A percentile compares a stretch with the other conserved stretches of the same genome.
Evolutionary conservation across 2,888 invertebrate genomes (phyloP).

Genomic region (Alitta virens): DNA sequence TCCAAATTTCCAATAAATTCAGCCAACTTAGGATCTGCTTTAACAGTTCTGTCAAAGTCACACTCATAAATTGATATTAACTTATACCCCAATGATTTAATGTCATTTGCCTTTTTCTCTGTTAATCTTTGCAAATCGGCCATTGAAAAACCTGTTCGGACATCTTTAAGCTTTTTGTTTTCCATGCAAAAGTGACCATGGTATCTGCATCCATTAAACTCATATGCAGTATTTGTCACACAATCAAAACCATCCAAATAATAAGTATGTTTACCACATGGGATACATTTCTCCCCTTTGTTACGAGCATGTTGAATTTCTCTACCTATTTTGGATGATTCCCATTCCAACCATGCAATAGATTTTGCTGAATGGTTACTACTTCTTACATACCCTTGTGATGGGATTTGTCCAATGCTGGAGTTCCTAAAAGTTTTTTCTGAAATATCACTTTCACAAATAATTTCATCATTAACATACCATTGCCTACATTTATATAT

Average conservation of each 20-base stretch:
- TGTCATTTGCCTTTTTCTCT: background rate
- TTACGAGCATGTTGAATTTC: background rate
- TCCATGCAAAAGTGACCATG: too few relatives aligned
- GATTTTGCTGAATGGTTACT: background rate
- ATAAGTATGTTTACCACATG: background rate
- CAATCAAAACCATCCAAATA: too few relatives aligned
- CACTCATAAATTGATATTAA: constrained; percentile 3
- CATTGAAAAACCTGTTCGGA: background rate
- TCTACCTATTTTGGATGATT: background rate
- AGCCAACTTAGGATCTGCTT: background rate
- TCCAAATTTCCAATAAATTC: background rate
- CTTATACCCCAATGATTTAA: background rate
- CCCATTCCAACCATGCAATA: background rate
- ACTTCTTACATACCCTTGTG: too few relatives aligned
- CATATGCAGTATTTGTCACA: too few relatives aligned
- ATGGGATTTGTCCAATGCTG: too few relatives aligned
- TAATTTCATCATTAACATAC: too few relatives aligned
- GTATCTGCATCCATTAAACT: too few relatives aligned
- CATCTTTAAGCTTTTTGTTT: background rate
- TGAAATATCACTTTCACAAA: too few relatives aligned
- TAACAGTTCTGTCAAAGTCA: background rate
- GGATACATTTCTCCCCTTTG: background rate
- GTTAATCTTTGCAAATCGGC: background rate
- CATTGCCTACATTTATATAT: too few relatives aligned
- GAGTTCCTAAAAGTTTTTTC: too few relatives aligned